Base-by-base conservation (phyloP, 2,888 invertebrate genomes). In the Trachelus stipa region DNA sequence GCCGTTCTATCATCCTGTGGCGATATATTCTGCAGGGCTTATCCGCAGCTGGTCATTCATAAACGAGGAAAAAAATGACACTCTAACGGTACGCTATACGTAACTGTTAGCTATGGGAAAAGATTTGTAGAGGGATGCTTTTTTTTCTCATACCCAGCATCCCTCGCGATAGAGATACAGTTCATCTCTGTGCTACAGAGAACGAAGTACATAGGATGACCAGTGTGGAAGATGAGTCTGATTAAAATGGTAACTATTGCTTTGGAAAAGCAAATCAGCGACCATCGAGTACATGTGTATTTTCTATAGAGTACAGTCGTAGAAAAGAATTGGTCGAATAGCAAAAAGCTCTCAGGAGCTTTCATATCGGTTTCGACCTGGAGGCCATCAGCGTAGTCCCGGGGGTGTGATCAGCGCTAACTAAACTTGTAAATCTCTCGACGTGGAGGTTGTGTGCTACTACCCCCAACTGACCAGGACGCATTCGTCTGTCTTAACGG, bases 341-440 rank as follows among this genome's bases (percentile, higher is more conserved):
- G 77, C 69, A 77, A 75, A 80, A 78, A 81, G 81, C 83, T 82
- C 77, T 80, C 80, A 78, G 76, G 83, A 84, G 83, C 79, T 85
- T 40, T 85, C 84, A 84, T 87, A 87, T 85, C 86, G 83, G 80
- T 35, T 69, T 11, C n/a, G 77, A 76, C 40, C 40, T 56, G 76
- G 74, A 73, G 77, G 75, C 87, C 85, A 88, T 88, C 86, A 85
- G 83, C 69, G 83, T 81, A 81, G 80, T 91, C 91, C 91, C 91
- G 83, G 76, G 91, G 91, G 91, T 88, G 91, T 91, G 90, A 91
- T 91, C 90, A 88, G 84, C 79, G 88, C 86, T 91, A 91, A 91
- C 91, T 91, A 90, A 91, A 91, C 91, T 91, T 91, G 91, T 91
- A 91, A 91, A 91, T 91, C 91, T 91, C 88, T 84, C 87, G 78